Conservation (phyloP, 1,140 invertebrate species). For the Drosophila athabasca region DNA sequence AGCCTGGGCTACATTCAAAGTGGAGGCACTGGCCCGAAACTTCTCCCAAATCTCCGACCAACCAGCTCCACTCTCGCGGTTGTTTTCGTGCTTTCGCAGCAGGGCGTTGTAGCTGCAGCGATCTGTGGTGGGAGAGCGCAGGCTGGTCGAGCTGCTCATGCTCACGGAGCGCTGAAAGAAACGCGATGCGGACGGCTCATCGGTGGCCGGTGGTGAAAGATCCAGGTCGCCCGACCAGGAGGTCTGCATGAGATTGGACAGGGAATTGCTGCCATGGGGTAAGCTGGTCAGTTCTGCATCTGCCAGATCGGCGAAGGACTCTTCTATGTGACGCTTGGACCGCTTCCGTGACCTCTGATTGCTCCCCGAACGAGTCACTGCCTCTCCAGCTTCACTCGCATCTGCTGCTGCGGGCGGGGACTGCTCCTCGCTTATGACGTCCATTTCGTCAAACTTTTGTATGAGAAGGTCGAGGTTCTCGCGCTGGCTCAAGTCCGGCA, state of each 20-base stretch:
- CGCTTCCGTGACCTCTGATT: conserved; percentile 34
- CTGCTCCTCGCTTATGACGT: conserved; percentile 65
- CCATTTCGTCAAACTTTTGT: conserved; percentile 79
- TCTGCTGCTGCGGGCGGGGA: background rate
- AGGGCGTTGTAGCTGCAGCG: conserved; percentile 78
- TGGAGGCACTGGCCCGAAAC: conserved; percentile 61
- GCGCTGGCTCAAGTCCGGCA: conserved; percentile 59
- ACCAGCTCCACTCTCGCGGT: conserved; percentile 74
- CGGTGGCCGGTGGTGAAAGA: conserved; percentile 23
- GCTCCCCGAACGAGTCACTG: conserved; percentile 1
- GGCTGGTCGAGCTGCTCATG: conserved; percentile 54
- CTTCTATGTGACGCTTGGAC: conserved; percentile 41
- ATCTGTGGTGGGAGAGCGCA: conserved; percentile 63
- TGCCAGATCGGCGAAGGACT: conserved; percentile 36
- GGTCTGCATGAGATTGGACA: conserved; percentile 78
- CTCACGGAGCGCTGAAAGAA: conserved; percentile 71
- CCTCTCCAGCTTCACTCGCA: background rate
- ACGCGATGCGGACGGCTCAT: conserved; percentile 27
- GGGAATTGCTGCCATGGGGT: conserved; percentile 69
- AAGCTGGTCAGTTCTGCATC: conserved; percentile 20
- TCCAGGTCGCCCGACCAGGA: conserved; percentile 73
- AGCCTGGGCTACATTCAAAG: conserved; percentile 53
- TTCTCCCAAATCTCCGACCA: conserved; percentile 77
- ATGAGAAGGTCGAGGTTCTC: conserved; percentile 74
- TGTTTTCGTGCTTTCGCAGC: conserved; percentile 84